Base-by-base conservation (phyloP, 2,113 vertebrate genomes). In the Merops nubicus region DNA sequence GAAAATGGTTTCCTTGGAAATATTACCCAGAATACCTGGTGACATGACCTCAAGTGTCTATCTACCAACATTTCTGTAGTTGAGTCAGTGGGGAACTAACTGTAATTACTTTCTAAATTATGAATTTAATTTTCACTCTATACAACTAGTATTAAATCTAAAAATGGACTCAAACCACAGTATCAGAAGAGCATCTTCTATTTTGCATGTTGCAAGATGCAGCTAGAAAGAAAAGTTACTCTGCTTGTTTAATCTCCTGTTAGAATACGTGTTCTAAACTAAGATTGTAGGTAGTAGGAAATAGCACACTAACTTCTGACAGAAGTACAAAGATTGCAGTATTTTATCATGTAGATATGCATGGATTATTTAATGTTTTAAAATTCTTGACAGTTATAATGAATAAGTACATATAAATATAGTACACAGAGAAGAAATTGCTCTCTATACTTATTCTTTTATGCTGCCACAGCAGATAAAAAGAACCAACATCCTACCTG, bases 1-100 rank as follows among this genome's bases (percentile, higher is more conserved):
- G 70, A 92, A 89, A 85, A 86, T 84, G 63, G 29, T 50, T 89
- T 97, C 89, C 79, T 86, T 69, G 63, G 84, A 96, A 97, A 91
- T 68, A 40, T 36, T 77, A 38, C 40, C 76, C 47, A 85, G 74
- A 56, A 67, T 60, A 47, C 72, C 56, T 65, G 45, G 22, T 77
- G 53, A 45, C 74, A 78, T 62, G 78, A 90, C 65, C 74, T 92
- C 45, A n/a, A 70, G 42, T 90, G 81, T 57, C 69, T 83, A 50
- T 63, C 69, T 67, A 88, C 64, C 29, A 70, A 33, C 0, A 5
- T 69, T 92, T 88, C 22, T 77, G 62, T 56, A 80, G 53, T 31
- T 81, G 67, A 65, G 85, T 88, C 64, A 81, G 31, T 2, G 1
- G 64, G 73, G 72, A 69, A 87, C 40, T 76, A 63, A 70, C 76